Base-by-base conservation (phyloP, 2,888 invertebrate species). In the Cancer borealis region DNA sequence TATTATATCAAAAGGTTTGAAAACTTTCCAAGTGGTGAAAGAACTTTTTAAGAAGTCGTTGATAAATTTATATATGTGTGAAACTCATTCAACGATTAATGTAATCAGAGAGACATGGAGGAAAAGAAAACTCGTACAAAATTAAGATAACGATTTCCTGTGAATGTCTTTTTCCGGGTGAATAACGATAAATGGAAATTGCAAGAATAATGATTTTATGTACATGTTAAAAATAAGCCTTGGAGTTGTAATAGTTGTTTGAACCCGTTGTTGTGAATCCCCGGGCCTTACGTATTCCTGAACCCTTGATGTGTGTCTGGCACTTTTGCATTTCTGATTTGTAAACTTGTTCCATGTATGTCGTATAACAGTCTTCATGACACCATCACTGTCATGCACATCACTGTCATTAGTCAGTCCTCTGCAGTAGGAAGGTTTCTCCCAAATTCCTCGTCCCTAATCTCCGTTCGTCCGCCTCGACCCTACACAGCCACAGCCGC, bases 361-460 rank as follows among this genome's bases (percentile, higher is more conserved):
- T 89, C 26, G 1, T 47, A 3, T n/a, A n/a, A 21, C 8, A 21
- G 8, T 26, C 5, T 46, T 46, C 88, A 3, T 89, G 21, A 14
- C 47, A 47, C 12, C 47, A 21, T 49, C 39, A 12, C 17, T 88
- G 46, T 21, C 88, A 39, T 45, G 39, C 14, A 21, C 17, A 60
- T 60, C 60, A 60, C 4, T 60, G 17, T 1, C 6, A 21, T 54
- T 14, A 54, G 54, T 73, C 66, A 21, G 66, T 73, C 66, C 21
- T 73, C 66, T 26, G 26, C 73, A 73, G 21, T 26, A 73, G 26
- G 26, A 73, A 73, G 73, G 46, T 89, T 46, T 89, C 47, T 47
- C 47, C 3, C 47, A 46, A n/a, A 89, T 89, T 89, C 89, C 89
- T 89, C 21, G 14, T 26, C 26, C n/a, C n/a, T 73, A n/a, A 73